Percentiles rank a stretch among this genome's conserved stretches.
Evolutionary conservation across 2,113 vertebrate genomes (phyloP).

Genomic region (Ginglymostoma cirratum): DNA sequence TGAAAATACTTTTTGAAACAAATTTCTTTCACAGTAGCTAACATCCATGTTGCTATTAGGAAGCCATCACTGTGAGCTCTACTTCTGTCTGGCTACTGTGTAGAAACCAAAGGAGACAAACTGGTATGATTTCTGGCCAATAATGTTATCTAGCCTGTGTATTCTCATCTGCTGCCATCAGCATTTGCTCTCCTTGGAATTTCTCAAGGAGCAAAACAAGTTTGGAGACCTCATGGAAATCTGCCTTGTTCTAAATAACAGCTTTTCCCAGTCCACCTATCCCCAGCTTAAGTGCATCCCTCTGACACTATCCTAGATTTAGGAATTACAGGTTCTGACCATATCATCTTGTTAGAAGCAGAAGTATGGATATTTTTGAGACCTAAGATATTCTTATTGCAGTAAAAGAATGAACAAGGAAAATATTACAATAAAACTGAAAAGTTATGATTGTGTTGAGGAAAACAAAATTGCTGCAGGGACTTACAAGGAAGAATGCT

Average conservation of each 20-base stretch:
- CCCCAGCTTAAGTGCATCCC: neutral
- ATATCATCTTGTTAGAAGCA: neutral
- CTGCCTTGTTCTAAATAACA: neutral
- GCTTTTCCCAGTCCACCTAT: too few relatives aligned
- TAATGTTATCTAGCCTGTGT: neutral
- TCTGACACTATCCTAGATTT: neutral
- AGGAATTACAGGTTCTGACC: neutral
- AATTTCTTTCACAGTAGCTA: neutral
- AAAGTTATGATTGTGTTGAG: neutral
- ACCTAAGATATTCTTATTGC: neutral
- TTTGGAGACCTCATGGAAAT: neutral
- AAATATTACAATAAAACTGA: neutral
- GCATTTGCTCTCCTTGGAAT: too few relatives aligned
- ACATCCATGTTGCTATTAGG: neutral
- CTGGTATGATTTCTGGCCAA: neutral
- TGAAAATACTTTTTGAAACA: neutral
- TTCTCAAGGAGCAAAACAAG: neutral
- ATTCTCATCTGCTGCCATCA: neutral
- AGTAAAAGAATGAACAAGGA: neutral
- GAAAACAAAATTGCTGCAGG: neutral
- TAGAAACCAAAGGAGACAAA: neutral
- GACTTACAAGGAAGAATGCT: neutral
- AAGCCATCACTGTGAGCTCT: neutral
- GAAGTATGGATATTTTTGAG: neutral
- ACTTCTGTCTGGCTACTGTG: neutral